These are phyloP conservation scores for Perodicticus potto DNA, from an alignment of 2,797 vertebrate genomes.

Conservation along the genomic window DNA sequence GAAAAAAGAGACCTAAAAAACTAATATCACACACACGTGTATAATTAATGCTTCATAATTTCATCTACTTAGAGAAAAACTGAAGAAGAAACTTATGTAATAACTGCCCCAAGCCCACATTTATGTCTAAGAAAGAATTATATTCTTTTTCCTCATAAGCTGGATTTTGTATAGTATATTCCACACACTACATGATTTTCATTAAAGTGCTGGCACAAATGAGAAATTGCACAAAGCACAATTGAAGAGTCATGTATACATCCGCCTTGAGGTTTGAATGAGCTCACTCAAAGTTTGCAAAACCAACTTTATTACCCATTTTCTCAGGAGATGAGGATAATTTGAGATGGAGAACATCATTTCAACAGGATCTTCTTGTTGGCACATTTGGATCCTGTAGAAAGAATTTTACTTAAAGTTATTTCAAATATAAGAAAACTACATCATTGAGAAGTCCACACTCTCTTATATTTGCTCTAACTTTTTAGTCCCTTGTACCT, in stretches of 20 bases:
- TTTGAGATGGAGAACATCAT: neutral
- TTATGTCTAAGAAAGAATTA: slow-evolving; percentile 16
- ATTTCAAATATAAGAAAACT: slow-evolving; percentile 58
- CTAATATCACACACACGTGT: neutral
- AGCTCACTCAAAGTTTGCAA: slow-evolving; percentile 35
- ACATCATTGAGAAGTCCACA: slow-evolving; percentile 46
- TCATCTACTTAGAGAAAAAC: neutral
- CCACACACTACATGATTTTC: slow-evolving; percentile 8
- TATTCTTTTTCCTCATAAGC: neutral
- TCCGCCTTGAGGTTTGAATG: neutral
- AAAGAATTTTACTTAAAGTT: slow-evolving; percentile 55
- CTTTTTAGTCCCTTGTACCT: neutral
- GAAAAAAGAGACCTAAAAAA: neutral
- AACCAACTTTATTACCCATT: neutral
- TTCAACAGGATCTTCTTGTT: neutral
- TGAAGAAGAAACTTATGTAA: neutral
- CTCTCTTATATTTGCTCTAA: slow-evolving; percentile 55
- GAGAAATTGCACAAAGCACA: neutral
- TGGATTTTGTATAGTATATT: neutral
- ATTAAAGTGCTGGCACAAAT: slow-evolving; percentile 5
- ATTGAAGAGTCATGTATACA: neutral
- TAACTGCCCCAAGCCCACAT: slow-evolving; percentile 25
- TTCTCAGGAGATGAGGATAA: neutral
- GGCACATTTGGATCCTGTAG: neutral
- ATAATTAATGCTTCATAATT: neutral